Conservation (phyloP, 2,797 vertebrate species). For the Muscicapa comitata region DNA sequence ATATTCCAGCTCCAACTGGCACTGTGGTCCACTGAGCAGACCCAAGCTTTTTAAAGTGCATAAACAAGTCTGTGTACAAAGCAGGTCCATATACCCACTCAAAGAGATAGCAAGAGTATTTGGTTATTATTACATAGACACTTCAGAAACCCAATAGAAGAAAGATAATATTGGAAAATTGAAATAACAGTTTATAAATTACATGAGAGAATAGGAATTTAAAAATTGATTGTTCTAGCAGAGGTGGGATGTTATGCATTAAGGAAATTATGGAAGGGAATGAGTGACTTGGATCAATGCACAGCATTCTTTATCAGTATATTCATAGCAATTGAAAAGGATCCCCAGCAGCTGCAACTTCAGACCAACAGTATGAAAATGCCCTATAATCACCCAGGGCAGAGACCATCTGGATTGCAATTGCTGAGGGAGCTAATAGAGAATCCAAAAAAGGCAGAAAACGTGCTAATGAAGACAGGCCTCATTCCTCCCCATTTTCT, state of each 20-base stretch:
- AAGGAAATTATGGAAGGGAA: background rate
- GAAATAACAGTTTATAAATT: background rate
- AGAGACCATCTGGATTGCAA: background rate
- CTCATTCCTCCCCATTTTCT: background rate
- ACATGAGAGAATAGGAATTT: background rate
- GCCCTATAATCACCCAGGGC: background rate
- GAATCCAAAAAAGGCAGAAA: background rate
- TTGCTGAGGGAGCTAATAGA: background rate
- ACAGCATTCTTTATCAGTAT: background rate
- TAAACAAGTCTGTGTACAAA: background rate
- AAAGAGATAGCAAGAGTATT: background rate
- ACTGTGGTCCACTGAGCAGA: background rate
- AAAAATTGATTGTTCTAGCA: background rate
- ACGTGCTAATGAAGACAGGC: background rate
- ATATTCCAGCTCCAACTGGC: background rate
- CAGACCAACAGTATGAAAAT: background rate
- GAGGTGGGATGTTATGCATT: background rate
- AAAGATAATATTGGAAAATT: background rate
- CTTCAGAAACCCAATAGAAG: background rate
- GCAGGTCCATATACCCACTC: background rate
- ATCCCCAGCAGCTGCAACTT: background rate
- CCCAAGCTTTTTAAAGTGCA: background rate
- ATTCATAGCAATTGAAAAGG: background rate
- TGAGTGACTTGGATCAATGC: background rate
- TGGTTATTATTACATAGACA: background rate